These are phyloP conservation scores for Aulostomus chinensis DNA, from an alignment of 2,797 vertebrate genomes.

Conservation along the genomic window DNA sequence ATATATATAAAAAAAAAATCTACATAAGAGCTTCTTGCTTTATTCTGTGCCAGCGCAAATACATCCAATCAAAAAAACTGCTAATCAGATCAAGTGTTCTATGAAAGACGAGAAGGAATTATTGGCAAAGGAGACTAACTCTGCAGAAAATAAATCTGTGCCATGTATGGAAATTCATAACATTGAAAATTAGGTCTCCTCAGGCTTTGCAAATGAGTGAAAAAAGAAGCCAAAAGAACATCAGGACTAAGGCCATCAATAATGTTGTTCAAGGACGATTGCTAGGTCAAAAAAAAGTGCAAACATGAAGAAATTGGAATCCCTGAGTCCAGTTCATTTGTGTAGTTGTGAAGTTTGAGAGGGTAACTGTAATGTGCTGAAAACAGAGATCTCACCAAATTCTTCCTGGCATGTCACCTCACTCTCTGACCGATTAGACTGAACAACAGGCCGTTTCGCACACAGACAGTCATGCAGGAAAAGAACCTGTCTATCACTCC, in stretches of 20 bases:
- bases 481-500: constrained; percentile 62
- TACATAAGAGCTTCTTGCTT: constrained; percentile 1
- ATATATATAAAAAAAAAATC: constrained; percentile 1
- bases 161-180: background rate
- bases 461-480: constrained; percentile 40
- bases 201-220: background rate
- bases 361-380: constrained; percentile 28
- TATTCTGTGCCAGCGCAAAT: constrained; percentile 6
- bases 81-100: constrained; percentile 24
- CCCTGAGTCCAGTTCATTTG: constrained; percentile 7
- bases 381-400: constrained; percentile 61
- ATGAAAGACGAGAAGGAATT: constrained; percentile 12
- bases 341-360: constrained; percentile 19
- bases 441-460: constrained; percentile 52
- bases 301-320: background rate
- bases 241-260: background rate
- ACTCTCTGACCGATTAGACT: constrained; percentile 55
- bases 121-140: constrained; percentile 10
- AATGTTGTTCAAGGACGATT: background rate
- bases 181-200: constrained; percentile 14
- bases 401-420: constrained; percentile 56
- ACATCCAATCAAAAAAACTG: constrained; percentile 25
- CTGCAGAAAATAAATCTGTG: constrained; percentile 12
- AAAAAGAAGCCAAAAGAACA: constrained; percentile 5
- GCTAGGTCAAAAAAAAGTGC: constrained; percentile 7